These are phyloP conservation scores for Scolanthus callimorphus DNA, from an alignment of 92 coral and sea anemone genomes.

Conservation along the genomic window DNA sequence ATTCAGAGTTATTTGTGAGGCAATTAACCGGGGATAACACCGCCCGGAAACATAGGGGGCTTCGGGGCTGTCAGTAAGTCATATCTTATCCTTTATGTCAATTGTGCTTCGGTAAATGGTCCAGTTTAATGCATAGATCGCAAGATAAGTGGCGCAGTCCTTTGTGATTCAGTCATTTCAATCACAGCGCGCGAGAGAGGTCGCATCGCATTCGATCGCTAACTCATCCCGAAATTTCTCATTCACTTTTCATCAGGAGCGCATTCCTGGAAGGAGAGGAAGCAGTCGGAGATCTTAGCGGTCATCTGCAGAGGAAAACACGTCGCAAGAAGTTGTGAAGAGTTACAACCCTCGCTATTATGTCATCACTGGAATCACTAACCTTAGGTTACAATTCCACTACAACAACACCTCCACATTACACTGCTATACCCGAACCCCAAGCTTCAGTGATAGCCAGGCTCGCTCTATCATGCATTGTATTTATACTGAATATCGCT, in stretches of 20 bases:
- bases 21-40: slow-evolving; percentile 15
- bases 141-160: not conserved
- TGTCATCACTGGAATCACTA: not conserved
- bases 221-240: not conserved
- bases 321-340: not conserved
- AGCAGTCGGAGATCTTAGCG: too few species aligned
- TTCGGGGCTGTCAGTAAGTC: slow-evolving; percentile 7
- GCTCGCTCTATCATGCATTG: slow-evolving; percentile 52
- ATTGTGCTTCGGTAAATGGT: slow-evolving; percentile 17
- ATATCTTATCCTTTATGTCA: slow-evolving; percentile 7
- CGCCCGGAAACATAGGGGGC: slow-evolving; percentile 16
- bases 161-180: not conserved
- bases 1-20: slow-evolving; percentile 5
- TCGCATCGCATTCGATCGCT: not conserved
- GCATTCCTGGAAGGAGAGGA: not conserved
- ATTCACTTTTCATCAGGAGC: not conserved
- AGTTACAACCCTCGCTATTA: not conserved
- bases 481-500: slow-evolving; percentile 55
- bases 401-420: slow-evolving; percentile 3
- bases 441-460: slow-evolving; percentile 51
- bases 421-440: slow-evolving; percentile 46
- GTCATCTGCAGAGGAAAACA: not conserved
- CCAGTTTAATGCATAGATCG: slow-evolving; percentile 10
- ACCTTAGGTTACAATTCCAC: not conserved
- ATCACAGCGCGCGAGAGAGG: not conserved